Percentiles rank a stretch among this genome's conserved stretches.
phyloP scores from a whole-genome alignment of 2,888 invertebrate genomes.

The Pyrocoelia pectoralis region DNA sequence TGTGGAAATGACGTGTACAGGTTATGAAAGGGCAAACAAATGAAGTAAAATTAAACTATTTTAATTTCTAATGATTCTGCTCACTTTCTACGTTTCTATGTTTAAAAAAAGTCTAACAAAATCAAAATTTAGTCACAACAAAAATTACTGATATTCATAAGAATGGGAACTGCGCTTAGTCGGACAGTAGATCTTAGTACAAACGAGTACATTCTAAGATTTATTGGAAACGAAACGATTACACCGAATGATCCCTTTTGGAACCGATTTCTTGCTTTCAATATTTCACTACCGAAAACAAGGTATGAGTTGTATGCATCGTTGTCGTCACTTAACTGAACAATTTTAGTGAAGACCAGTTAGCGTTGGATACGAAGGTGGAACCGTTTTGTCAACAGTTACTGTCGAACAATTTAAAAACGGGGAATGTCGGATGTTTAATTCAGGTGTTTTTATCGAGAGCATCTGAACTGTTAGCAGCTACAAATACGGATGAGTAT shows the following conservation, averaged over 20 bases:
- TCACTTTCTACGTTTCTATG: not conserved
- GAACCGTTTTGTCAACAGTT: constrained; percentile 78
- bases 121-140: not conserved
- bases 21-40: constrained; percentile 41
- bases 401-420: constrained; percentile 83
- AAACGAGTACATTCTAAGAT: constrained; percentile 81
- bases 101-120: no score
- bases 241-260: constrained; percentile 90
- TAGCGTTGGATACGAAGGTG: constrained; percentile 81
- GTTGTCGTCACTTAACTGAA: not conserved
- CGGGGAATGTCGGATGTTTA: constrained; percentile 90
- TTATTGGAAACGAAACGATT: constrained; percentile 82
- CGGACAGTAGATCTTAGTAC: constrained; percentile 79
- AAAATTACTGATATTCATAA: not conserved
- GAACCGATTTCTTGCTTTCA: constrained; percentile 92
- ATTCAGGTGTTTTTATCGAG: constrained; percentile 86
- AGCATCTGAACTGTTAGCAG: constrained; percentile 82
- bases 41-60: not conserved
- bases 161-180: constrained; percentile 85
- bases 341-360: constrained; percentile 76
- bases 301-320: constrained; percentile 64
- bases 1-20: constrained; percentile 44
- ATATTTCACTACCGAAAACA: constrained; percentile 81
- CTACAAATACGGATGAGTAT: constrained; percentile 90
- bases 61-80: not conserved